phyloP scores from a whole-genome alignment of 2,113 vertebrate genomes.

The Glaucomys volans region DNA sequence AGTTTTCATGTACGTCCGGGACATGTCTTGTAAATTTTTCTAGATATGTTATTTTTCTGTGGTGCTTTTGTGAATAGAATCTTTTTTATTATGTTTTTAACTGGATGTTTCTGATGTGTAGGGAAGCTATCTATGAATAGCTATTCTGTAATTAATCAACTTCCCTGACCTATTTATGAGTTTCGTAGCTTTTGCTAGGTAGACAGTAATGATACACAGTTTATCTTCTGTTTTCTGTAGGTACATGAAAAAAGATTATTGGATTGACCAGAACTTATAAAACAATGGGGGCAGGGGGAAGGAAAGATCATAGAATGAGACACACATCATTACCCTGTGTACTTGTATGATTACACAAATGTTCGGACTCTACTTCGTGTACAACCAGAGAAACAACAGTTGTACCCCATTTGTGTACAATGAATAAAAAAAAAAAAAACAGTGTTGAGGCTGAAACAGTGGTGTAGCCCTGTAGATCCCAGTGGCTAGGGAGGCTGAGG shows the following conservation, averaged over 20 bases:
- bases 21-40: background rate
- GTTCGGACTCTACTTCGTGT: too few relatives aligned
- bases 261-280: background rate
- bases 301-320: too few relatives aligned
- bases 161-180: background rate
- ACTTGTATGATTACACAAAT: too few relatives aligned
- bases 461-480: too few relatives aligned
- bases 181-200: background rate
- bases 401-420: too few relatives aligned
- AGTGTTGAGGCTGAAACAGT: background rate
- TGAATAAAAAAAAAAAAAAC: too few relatives aligned
- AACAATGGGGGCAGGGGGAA: too few relatives aligned
- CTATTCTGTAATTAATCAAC: background rate
- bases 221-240: background rate
- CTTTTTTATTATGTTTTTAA: constrained; percentile 32
- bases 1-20: background rate
- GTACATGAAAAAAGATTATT: background rate
- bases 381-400: too few relatives aligned
- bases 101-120: background rate
- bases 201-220: background rate
- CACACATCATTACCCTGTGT: too few relatives aligned
- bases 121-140: background rate
- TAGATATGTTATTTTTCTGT: constrained; percentile 5
- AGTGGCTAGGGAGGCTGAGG: too few relatives aligned
- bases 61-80: constrained; percentile 24